A percentile compares a stretch with the other conserved stretches of the same genome.
These are phyloP conservation scores for Hiodon alosoides DNA, from an alignment of 2,113 vertebrate genomes.

Conservation along the genomic window DNA sequence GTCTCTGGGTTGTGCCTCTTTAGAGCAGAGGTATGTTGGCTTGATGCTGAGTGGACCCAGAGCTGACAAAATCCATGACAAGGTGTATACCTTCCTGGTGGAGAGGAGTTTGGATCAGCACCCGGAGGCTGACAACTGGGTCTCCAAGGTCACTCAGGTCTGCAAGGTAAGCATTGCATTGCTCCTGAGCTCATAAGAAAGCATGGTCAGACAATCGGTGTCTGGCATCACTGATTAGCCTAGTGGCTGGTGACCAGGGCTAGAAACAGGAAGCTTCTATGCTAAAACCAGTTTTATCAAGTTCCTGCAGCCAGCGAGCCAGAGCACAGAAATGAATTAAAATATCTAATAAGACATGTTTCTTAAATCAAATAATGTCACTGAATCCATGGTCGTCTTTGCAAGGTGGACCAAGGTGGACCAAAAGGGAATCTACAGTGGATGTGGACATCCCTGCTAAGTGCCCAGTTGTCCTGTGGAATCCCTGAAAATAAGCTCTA, in stretches of 20 bases:
- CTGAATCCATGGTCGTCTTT: background rate
- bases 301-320: too few species aligned
- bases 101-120: conserved; percentile 33
- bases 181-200: too few species aligned
- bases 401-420: conserved; percentile 54
- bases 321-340: too few species aligned
- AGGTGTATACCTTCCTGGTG: conserved; percentile 51
- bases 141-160: conserved; percentile 51
- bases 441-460: conserved; percentile 60
- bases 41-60: conserved; percentile 33
- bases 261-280: too few species aligned
- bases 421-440: conserved; percentile 47
- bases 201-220: too few species aligned
- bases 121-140: conserved; percentile 36
- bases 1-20: background rate
- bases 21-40: conserved; percentile 54
- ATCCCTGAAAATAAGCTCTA: conserved; percentile 12
- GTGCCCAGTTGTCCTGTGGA: conserved; percentile 55
- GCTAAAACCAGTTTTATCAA: background rate
- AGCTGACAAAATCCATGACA: conserved; percentile 31
- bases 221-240: too few species aligned
- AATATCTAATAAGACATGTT: too few species aligned
- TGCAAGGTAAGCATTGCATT: conserved; percentile 50
- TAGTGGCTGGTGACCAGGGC: too few species aligned
- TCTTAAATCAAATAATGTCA: background rate